phyloP scores from a whole-genome alignment of 2,113 vertebrate species.

The Hyperopisus bebe region DNA sequence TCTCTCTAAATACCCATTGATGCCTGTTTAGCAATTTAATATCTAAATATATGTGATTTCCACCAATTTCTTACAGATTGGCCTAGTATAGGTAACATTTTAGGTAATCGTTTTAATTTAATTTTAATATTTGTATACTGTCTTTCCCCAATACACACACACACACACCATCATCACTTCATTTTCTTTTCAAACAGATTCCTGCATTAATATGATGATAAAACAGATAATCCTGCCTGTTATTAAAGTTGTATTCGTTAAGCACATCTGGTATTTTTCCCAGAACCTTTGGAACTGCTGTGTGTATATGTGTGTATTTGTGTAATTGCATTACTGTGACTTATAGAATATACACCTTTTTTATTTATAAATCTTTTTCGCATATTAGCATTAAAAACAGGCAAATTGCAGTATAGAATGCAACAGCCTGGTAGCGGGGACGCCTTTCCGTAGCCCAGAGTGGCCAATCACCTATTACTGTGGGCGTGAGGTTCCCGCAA shows the following conservation, averaged over 20 bases:
- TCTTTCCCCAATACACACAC: neutral
- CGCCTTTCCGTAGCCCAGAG: neutral
- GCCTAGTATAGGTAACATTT: neutral
- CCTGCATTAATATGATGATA: neutral
- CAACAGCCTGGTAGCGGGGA: neutral
- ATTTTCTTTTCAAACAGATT: neutral
- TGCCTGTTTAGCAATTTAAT: neutral
- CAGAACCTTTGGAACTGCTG: neutral
- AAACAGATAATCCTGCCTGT: neutral
- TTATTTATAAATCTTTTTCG: neutral
- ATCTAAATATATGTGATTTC: neutral
- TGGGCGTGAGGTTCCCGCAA: slow-evolving; percentile 7
- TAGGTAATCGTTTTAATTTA: neutral
- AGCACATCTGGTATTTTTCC: neutral
- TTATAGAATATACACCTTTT: neutral
- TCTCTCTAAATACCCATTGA: neutral
- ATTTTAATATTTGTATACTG: neutral
- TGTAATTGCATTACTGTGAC: neutral
- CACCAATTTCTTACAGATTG: neutral
- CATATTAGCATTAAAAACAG: neutral
- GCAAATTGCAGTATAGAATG: neutral
- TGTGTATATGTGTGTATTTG: neutral
- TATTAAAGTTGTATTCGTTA: neutral
- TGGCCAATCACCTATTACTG: slow-evolving; percentile 2
- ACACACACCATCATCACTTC: neutral